A percentile compares a stretch with the other conserved stretches of the same genome.
These are phyloP conservation scores for Drosophila sturtevanti DNA, from an alignment of 1,140 invertebrate species.

Conservation along the genomic window DNA sequence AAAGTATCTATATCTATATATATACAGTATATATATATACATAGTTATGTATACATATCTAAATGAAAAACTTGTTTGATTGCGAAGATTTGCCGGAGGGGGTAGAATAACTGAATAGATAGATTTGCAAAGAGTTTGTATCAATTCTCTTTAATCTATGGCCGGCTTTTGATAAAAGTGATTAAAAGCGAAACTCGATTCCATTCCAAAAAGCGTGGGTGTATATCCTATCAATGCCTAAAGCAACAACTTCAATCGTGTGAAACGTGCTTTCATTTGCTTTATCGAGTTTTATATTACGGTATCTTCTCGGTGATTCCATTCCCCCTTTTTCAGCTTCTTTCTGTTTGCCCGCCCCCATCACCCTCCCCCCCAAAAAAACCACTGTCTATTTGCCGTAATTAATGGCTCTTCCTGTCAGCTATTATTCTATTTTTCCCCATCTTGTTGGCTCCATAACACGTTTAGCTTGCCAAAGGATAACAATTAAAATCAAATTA, in stretches of 20 bases:
- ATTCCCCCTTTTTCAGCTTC: neutral
- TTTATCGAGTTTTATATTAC: constrained; percentile 41
- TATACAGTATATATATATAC: constrained; percentile 18
- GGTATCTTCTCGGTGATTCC: constrained; percentile 12
- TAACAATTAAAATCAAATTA: constrained; percentile 81
- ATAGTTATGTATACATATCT: neutral
- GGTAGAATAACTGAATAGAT: neutral
- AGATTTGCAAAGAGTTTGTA: constrained; percentile 9
- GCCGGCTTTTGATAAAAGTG: constrained; percentile 62
- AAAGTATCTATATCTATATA: constrained; percentile 20
- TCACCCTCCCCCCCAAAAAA: neutral
- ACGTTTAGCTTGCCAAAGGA: constrained; percentile 73
- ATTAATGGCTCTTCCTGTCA: constrained; percentile 73
- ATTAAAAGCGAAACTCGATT: constrained; percentile 46
- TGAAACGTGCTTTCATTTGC: constrained; percentile 61
- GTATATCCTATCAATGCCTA: constrained; percentile 4
- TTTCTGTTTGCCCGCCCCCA: constrained; percentile 12
- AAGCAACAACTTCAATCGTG: constrained; percentile 44
- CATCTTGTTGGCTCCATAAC: constrained; percentile 49
- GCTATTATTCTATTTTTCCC: constrained; percentile 69
- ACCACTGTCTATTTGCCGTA: constrained; percentile 41
- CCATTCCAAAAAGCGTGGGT: neutral
- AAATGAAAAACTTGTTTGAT: constrained; percentile 61
- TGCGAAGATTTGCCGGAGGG: constrained; percentile 29
- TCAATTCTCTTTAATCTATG: constrained; percentile 50